Evolutionary conservation across 2,888 invertebrate genomes (phyloP), one percentile per base, ranked within the genome.

Genomic region (Ochropleura leucogaster): DNA sequence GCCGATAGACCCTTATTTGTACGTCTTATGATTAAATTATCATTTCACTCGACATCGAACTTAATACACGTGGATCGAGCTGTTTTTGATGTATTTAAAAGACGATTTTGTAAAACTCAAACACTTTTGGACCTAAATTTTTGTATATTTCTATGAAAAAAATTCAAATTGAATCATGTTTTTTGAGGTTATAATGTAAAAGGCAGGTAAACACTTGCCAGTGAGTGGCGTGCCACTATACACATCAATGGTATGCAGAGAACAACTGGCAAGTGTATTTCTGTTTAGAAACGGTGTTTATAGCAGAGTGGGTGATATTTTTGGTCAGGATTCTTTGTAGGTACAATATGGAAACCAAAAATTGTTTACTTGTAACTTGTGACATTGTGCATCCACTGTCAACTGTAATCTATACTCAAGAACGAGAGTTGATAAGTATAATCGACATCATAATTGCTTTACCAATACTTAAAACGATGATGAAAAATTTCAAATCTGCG

Each of bases 291-390:
- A 47, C 47, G 47, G 47, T 47, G 47, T 30, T 57, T 14, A 57
- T 57, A 20, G 30, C 55, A 57, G 62, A 79, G 84, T 77, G 83
- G 82, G 78, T 82, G 80, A 85, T 94, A 93, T 94, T 94, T 94
- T 94, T 93, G 92, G 93, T 94, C 88, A 86, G 91, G 90, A 91
- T 88, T 93, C 89, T 93, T 93, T 93, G 91, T 94, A 91, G 88
- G 89, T 90, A 92, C 93, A 92, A 93, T 90, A 91, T 91, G 91
- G 88, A 93, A 94, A 95, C 95, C 95, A 95, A 95, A 95, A 94
- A 94, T 85, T 92, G 90, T 91, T 93, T 91, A 89, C 89, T 91
- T 90, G 87, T 92, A 90, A 91, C 91, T 81, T 92, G 90, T 92
- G 88, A 86, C 85, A 79, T 77, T 79, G 81, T 75, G 79, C 77